Evolutionary conservation across 1,140 invertebrate genomes (phyloP).

Genomic region (Ceratoteleas bidentatus): DNA sequence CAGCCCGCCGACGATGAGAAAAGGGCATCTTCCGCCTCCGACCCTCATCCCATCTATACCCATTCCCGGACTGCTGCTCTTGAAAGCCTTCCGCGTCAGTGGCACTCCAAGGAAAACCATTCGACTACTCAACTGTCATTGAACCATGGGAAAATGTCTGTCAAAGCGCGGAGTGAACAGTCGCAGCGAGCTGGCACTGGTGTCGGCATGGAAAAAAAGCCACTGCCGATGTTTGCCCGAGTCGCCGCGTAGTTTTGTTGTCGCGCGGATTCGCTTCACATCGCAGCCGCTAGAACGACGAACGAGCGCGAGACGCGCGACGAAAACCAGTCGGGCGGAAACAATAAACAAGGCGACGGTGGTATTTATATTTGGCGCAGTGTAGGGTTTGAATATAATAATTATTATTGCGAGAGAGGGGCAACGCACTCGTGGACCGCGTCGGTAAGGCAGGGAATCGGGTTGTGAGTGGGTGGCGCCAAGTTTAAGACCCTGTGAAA

Average conservation of each 20-base stretch:
- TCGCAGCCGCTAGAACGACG: not conserved
- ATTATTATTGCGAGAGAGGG: conserved; percentile 12
- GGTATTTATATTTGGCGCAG: conserved; percentile 44
- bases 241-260: conserved; percentile 10
- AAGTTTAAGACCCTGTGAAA: too few relatives aligned
- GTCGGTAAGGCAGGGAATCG: conserved; percentile 30
- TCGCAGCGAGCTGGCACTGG: not conserved
- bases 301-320: not conserved
- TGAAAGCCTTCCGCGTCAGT: conserved; percentile 29
- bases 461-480: too few relatives aligned
- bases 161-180: not conserved
- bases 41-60: conserved; percentile 81
- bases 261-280: conserved; percentile 9
- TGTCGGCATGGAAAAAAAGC: not conserved
- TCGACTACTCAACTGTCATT: conserved; percentile 12
- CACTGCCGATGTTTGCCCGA: not conserved
- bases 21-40: conserved; percentile 80
- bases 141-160: not conserved
- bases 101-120: conserved; percentile 42
- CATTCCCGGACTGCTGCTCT: conserved; percentile 71
- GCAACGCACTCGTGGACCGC: conserved; percentile 18
- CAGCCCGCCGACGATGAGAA: conserved; percentile 78
- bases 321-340: not conserved
- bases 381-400: conserved; percentile 32
- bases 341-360: conserved; percentile 20